Evolutionary conservation across 1,140 invertebrate genomes (phyloP).

Genomic region (Heliothis subflexa): DNA sequence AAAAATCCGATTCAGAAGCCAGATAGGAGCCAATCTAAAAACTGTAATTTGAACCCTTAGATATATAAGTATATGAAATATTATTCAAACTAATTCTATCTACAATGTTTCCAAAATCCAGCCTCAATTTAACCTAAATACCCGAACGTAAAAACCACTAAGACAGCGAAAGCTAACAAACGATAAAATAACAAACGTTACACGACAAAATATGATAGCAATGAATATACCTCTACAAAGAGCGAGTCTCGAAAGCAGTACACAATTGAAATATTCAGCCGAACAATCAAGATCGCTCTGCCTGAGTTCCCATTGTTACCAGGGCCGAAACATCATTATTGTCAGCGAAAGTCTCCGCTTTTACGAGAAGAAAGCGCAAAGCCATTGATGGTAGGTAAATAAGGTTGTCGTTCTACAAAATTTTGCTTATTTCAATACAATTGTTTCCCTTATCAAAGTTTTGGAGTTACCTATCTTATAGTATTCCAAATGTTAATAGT

Average conservation of each 20-base stretch:
- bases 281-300: slow-evolving; percentile 64
- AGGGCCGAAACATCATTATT: slow-evolving; percentile 72
- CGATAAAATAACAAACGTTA: slow-evolving; percentile 49
- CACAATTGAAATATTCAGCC: slow-evolving; percentile 64
- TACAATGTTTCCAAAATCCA: background rate
- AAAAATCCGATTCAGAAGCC: too few species aligned
- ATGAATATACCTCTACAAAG: slow-evolving; percentile 52
- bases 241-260: slow-evolving; percentile 52
- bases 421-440: slow-evolving; percentile 47
- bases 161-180: slow-evolving; percentile 39
- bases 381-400: slow-evolving; percentile 61
- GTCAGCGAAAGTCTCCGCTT: slow-evolving; percentile 68
- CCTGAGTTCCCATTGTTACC: slow-evolving; percentile 63
- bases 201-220: slow-evolving; percentile 49
- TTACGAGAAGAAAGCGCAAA: slow-evolving; percentile 69
- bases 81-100: background rate
- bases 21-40: too few species aligned
- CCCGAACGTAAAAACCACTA: slow-evolving; percentile 28
- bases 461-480: slow-evolving; percentile 33
- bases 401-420: slow-evolving; percentile 47
- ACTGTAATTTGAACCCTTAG: too few species aligned
- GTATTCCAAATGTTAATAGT: slow-evolving; percentile 34
- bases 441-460: slow-evolving; percentile 40
- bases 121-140: background rate
- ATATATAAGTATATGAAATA: too few species aligned